phyloP scores from a whole-genome alignment of 2,113 vertebrate genomes.

The Nothoprocta perdicaria region DNA sequence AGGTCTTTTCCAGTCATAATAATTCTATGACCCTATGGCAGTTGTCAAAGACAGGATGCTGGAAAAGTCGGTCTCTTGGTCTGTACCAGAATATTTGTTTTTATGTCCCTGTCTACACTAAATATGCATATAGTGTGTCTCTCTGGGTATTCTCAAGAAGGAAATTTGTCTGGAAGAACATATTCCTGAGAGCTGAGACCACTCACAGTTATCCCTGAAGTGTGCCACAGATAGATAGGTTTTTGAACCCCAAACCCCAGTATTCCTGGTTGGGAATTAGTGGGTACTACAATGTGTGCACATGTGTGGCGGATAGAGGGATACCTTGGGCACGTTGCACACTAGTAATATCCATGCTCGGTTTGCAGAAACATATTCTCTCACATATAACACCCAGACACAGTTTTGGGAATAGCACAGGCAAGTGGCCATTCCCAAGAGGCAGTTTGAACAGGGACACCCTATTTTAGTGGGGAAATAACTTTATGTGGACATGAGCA shows the following conservation, averaged over 20 bases:
- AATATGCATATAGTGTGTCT: rapidly evolving
- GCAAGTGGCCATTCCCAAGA: background rate
- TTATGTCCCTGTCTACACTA: background rate
- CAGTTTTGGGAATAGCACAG: background rate
- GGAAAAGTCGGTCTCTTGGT: background rate
- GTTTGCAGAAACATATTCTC: background rate
- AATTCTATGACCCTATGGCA: no score
- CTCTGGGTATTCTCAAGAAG: background rate
- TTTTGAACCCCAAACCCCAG: background rate
- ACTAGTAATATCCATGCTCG: rapidly evolving
- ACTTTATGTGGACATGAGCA: background rate
- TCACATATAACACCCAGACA: background rate
- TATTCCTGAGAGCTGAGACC: background rate
- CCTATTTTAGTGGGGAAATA: background rate
- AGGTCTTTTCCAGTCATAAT: no score
- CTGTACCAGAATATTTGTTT: background rate
- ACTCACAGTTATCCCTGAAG: background rate
- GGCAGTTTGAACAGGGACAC: background rate
- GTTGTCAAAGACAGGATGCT: background rate
- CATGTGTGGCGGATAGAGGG: rapidly evolving
- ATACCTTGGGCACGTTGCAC: background rate
- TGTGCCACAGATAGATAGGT: background rate
- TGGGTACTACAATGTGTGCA: background rate
- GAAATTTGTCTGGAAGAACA: background rate
- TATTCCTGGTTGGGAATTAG: background rate